A percentile compares a stretch with the other conserved stretches of the same genome.
These are phyloP conservation scores for Petaurus breviceps DNA, from an alignment of 2,113 vertebrate genomes.

Conservation along the genomic window DNA sequence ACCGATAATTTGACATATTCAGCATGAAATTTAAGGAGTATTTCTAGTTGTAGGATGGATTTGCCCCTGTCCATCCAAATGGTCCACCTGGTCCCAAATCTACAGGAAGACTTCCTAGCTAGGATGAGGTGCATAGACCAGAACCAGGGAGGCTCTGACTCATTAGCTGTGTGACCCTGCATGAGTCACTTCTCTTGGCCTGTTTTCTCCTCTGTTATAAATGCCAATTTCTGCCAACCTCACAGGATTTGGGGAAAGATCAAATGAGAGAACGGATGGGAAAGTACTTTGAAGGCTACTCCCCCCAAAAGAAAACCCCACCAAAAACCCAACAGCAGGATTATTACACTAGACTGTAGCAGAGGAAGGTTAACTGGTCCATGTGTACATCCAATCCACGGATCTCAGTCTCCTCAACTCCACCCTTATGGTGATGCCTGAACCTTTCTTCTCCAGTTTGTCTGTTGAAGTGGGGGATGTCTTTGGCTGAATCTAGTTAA, in stretches of 20 bases:
- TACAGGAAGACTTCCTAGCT: neutral
- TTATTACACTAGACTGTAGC: neutral
- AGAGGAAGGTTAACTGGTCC: too few species aligned
- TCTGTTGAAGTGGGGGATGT: neutral
- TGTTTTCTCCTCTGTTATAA: neutral
- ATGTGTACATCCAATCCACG: neutral
- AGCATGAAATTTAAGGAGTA: neutral
- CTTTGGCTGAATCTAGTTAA: neutral
- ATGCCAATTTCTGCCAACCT: neutral
- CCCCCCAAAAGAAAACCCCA: neutral
- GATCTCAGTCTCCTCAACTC: neutral
- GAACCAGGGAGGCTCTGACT: neutral
- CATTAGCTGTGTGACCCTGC: neutral
- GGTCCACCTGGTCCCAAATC: neutral
- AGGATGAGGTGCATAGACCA: neutral
- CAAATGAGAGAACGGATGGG: neutral
- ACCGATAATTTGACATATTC: neutral
- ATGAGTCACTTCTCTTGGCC: neutral
- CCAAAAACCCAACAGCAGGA: neutral
- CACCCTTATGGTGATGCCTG: neutral
- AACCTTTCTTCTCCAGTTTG: neutral
- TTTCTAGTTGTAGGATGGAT: neutral
- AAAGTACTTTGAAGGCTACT: neutral
- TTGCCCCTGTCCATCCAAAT: neutral
- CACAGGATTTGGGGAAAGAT: neutral